phyloP scores from a whole-genome alignment of 2,797 vertebrate species.

The Microctenopoma lineatum region DNA sequence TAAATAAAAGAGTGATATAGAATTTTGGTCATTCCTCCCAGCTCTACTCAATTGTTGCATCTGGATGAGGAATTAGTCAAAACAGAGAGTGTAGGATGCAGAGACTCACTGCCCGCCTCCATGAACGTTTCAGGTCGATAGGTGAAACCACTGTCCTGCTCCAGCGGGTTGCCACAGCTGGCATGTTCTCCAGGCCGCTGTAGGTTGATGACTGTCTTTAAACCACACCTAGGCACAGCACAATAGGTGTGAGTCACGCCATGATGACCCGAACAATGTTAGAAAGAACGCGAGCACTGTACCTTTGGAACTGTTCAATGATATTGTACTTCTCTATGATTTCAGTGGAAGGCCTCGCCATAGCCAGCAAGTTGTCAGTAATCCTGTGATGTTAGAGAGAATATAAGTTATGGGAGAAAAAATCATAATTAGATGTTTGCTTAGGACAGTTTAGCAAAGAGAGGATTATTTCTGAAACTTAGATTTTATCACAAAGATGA shows the following conservation, averaged over 20 bases:
- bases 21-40: too few relatives aligned
- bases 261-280: background rate
- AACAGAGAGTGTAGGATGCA: conserved; percentile 34
- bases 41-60: too few relatives aligned
- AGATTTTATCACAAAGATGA: background rate
- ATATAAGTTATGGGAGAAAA: conserved; percentile 17
- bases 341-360: conserved; percentile 97
- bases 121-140: conserved; percentile 96
- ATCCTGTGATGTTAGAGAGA: conserved; percentile 83
- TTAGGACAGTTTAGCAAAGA: background rate
- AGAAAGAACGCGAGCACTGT: conserved; percentile 40
- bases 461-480: background rate
- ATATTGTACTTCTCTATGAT: conserved; percentile 92
- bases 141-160: conserved; percentile 94
- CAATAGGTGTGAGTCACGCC: conserved; percentile 4
- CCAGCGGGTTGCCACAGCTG: conserved; percentile 94
- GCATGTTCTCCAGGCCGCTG: conserved; percentile 97
- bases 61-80: too few relatives aligned
- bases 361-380: conserved; percentile 94
- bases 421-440: background rate
- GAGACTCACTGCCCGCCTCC: conserved; percentile 94
- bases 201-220: conserved; percentile 97
- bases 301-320: conserved; percentile 94
- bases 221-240: conserved; percentile 83
- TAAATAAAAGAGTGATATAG: too few relatives aligned